Percentiles rank a stretch among this genome's conserved stretches.
These are phyloP conservation scores for Goniozus legneri DNA, from an alignment of 1,140 invertebrate species.

Conservation along the genomic window DNA sequence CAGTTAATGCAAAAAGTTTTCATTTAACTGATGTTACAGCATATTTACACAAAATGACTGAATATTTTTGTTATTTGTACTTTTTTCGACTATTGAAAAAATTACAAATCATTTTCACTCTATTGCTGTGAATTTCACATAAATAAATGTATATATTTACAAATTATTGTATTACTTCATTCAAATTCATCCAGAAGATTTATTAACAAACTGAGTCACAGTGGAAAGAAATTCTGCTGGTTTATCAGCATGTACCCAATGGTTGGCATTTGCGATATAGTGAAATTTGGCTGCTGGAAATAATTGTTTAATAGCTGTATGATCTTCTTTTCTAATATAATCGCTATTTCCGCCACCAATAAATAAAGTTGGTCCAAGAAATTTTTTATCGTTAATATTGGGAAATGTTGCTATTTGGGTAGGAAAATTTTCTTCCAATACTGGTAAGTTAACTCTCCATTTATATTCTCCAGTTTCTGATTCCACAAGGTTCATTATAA, in stretches of 20 bases:
- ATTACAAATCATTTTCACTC: too few species aligned
- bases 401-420: conserved; percentile 66
- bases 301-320: conserved; percentile 64
- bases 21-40: too few species aligned
- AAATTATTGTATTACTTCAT: background rate
- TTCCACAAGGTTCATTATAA: conserved; percentile 75
- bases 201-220: conserved; percentile 44
- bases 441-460: conserved; percentile 74
- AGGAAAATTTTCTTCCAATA: conserved; percentile 64
- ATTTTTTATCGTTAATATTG: conserved; percentile 54
- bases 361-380: conserved; percentile 72
- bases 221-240: conserved; percentile 73
- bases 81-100: too few species aligned
- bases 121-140: conserved; percentile 19
- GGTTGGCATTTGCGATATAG: conserved; percentile 77
- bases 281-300: conserved; percentile 76
- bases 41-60: too few species aligned
- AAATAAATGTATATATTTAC: conserved; percentile 35
- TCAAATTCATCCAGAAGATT: conserved; percentile 10
- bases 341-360: conserved; percentile 76
- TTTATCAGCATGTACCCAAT: conserved; percentile 91
- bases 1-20: too few species aligned
- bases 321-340: conserved; percentile 70
- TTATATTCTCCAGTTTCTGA: conserved; percentile 59
- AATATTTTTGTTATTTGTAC: too few species aligned